Conservation (phyloP, 1,140 invertebrate species). For the Hypothenemus hampei region DNA sequence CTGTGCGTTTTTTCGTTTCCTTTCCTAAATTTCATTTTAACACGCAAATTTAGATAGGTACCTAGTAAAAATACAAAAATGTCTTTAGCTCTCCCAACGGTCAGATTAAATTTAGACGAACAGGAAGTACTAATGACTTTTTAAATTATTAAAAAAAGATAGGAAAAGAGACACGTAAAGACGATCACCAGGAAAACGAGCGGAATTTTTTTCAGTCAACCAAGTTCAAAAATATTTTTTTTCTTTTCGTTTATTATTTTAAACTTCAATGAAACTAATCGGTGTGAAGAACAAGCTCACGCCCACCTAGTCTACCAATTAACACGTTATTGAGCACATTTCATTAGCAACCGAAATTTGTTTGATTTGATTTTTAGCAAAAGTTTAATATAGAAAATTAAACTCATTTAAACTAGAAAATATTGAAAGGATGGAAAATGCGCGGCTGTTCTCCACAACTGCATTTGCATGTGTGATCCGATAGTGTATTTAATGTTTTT, state of each 20-base stretch:
- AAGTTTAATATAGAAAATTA: not conserved
- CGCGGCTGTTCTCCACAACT: no score
- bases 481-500: no score
- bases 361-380: not conserved
- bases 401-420: no score
- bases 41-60: no score
- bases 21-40: no score
- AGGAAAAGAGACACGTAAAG: no score
- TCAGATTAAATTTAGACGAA: not conserved
- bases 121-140: constrained; percentile 7
- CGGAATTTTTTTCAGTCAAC: no score
- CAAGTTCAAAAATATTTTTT: no score
- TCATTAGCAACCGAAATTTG: not conserved
- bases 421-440: no score
- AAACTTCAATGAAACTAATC: not conserved
- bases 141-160: not conserved
- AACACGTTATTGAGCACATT: not conserved
- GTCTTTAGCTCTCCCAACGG: not conserved
- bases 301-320: not conserved
- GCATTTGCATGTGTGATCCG: no score
- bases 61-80: no score
- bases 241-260: not conserved
- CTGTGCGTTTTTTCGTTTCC: not conserved
- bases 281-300: not conserved
- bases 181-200: no score